These are phyloP conservation scores for Mesoligia furuncula DNA, from an alignment of 2,888 invertebrate species.

Conservation along the genomic window DNA sequence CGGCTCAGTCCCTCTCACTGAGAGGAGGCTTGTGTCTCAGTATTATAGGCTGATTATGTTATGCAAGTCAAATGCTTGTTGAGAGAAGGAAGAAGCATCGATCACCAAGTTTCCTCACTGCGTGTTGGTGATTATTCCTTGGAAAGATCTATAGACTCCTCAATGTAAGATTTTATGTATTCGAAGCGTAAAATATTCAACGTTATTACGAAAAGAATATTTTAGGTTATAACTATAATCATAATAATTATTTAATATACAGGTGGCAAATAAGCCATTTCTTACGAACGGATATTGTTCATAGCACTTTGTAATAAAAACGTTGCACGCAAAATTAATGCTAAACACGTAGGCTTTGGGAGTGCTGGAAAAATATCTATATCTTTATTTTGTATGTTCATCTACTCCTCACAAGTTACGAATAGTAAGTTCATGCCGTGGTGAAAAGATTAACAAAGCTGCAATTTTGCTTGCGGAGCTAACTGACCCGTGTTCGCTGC, in stretches of 20 bases:
- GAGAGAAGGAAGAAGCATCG: not conserved
- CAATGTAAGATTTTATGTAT: not conserved
- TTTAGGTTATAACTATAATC: not conserved
- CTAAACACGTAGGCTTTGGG: not conserved
- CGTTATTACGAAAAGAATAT: not conserved
- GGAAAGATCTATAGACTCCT: not conserved
- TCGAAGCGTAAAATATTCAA: not conserved
- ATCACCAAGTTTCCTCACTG: not conserved
- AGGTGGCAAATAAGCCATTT: conserved; percentile 1
- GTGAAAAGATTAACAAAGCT: too few relatives aligned
- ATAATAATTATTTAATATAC: not conserved
- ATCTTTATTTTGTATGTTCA: not conserved
- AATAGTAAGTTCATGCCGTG: not conserved
- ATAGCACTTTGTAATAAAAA: conserved; percentile 6
- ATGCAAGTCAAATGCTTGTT: not conserved
- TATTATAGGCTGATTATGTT: too few relatives aligned
- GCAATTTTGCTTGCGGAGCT: not conserved
- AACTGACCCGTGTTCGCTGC: not conserved
- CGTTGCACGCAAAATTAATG: conserved; percentile 11
- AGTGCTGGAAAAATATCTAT: too few relatives aligned
- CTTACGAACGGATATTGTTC: conserved; percentile 5
- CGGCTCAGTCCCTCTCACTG: too few relatives aligned
- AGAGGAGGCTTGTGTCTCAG: too few relatives aligned
- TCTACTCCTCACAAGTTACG: not conserved
- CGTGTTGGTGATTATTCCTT: not conserved